Conservation (phyloP, 2,113 vertebrate species). For the Jaculus jaculus region DNA sequence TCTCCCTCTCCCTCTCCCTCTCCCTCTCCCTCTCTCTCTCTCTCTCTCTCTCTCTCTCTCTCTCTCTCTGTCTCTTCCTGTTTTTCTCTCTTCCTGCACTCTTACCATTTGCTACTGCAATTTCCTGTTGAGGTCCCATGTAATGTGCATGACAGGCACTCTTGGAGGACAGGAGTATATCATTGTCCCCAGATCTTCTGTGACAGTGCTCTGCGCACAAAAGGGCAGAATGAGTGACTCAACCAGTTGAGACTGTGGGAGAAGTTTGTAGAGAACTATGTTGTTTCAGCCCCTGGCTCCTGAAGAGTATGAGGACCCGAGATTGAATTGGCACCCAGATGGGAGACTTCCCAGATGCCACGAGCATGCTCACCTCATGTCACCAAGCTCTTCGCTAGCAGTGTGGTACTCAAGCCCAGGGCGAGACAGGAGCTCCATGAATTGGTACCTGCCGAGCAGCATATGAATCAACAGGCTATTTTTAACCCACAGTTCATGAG, state of each 20-base stretch:
- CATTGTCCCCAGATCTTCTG: background rate
- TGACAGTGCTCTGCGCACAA: background rate
- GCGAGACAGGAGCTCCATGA: background rate
- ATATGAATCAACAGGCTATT: background rate
- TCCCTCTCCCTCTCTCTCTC: background rate
- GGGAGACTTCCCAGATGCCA: background rate
- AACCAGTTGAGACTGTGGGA: accelerated
- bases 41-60: no score
- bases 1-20: no score
- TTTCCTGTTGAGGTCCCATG: background rate
- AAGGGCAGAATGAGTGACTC: background rate
- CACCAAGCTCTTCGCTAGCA: background rate
- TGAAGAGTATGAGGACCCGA: background rate
- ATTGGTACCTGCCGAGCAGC: background rate
- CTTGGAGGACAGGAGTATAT: background rate
- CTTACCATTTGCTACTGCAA: accelerated
- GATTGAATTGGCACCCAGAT: background rate
- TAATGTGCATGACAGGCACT: accelerated
- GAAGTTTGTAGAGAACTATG: background rate
- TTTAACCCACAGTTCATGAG: background rate
- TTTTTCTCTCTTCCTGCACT: background rate
- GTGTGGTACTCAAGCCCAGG: background rate
- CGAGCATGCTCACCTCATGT: accelerated
- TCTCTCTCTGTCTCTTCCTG: no score
- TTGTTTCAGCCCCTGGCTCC: accelerated